These are phyloP conservation scores for Ochotona curzoniae DNA, from an alignment of 2,113 vertebrate genomes.

Conservation along the genomic window DNA sequence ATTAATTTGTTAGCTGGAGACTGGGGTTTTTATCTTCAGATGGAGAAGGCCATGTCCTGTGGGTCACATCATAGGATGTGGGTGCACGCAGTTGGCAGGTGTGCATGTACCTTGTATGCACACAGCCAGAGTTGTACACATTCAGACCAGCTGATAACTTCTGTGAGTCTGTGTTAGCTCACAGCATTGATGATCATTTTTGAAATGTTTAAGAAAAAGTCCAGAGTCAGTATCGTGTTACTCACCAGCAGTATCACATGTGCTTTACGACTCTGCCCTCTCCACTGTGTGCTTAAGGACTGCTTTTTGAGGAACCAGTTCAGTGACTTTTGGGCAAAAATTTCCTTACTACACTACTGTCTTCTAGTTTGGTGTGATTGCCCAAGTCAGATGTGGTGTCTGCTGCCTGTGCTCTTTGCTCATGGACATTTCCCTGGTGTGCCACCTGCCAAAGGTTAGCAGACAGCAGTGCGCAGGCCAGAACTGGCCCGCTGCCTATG, in stretches of 20 bases:
- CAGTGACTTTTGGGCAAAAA: neutral
- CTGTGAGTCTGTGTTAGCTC: neutral
- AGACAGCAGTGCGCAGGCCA: neutral
- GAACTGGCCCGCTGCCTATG: neutral
- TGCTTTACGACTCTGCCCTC: neutral
- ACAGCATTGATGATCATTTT: neutral
- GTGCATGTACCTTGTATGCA: neutral
- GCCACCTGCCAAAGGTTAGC: neutral
- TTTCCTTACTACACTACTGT: neutral
- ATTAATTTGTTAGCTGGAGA: neutral
- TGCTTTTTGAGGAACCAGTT: slow-evolving; percentile 34
- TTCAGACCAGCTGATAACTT: neutral
- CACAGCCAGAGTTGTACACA: neutral
- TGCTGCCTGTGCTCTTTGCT: neutral
- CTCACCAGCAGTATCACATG: neutral
- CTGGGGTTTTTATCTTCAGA: neutral
- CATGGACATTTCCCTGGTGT: neutral
- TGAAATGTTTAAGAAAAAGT: neutral
- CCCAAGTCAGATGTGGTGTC: neutral
- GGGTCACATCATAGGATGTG: neutral
- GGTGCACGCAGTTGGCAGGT: neutral
- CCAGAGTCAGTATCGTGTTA: neutral
- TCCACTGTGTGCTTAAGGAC: neutral
- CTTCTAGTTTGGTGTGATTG: neutral
- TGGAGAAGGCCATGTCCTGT: neutral